Base-by-base conservation (phyloP, 2,888 invertebrate genomes). In the Nysson spinosus region DNA sequence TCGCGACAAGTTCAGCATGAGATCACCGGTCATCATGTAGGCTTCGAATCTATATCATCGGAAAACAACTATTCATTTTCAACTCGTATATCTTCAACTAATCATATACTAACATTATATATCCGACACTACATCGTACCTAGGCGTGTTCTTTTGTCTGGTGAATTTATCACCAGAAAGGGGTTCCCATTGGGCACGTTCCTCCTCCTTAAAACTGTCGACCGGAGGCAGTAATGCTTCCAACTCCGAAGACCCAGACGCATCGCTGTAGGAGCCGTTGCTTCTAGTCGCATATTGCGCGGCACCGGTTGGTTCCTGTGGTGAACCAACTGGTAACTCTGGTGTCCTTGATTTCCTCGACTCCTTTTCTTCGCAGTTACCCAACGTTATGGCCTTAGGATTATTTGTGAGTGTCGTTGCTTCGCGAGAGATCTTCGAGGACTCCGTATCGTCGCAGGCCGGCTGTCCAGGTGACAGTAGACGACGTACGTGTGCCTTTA, bases 11-110 rank as follows among this genome's bases (percentile, higher is more conserved):
- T 97, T 97, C 78, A 98, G 91, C 87, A 98, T 97, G 83, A 97
- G 92, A 88, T 98, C 97, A 39, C 98, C 98, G 22, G 98, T 98
- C 98, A 98, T 98, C 93, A 97, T 95, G 90, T 96, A 98, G 56
- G 96, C 95, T 89, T 96, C 96, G 89, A 95, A 96, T 87, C 95
- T 93, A 52, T 85, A 61, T 9, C 16, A 40, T 1, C n/a, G 20
- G 14, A 35, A 17, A 20, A 22, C 24, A 7, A 19, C 11, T 16
- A 4, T 14, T 30, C 5, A 5, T 0, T 14, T 1, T 9, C 12
- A 0, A 30, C 35, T 12, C 26, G 6, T 14, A n/a, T n/a, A n/a
- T n/a, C n/a, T n/a, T n/a, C n/a, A n/a, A n/a, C n/a, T n/a, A n/a
- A n/a, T n/a, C n/a, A n/a, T n/a, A n/a, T n/a, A n/a, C n/a, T n/a